A percentile compares a stretch with the other conserved stretches of the same genome.
Conservation (phyloP, 2,113 vertebrate species). For the Camelus dromedarius region DNA sequence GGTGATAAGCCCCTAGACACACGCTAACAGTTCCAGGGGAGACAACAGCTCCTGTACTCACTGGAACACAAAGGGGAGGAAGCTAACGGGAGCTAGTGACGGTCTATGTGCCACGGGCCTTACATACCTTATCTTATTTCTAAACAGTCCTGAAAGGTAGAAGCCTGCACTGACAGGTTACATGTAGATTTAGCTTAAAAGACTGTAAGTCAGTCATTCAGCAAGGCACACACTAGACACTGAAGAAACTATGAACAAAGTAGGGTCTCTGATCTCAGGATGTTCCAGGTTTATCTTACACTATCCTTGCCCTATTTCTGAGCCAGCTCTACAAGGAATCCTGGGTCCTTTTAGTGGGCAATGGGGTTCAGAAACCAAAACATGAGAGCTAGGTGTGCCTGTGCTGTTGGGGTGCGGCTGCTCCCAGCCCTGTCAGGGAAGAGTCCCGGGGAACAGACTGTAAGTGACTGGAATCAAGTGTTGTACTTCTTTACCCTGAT, state of each 20-base stretch:
- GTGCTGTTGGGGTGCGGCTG: accelerated
- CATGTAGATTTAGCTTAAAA: neutral
- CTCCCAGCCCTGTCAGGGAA: neutral
- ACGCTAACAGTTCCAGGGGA: neutral
- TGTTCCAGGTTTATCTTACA: neutral
- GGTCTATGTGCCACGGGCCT: neutral
- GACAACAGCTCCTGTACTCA: neutral
- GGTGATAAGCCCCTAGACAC: neutral
- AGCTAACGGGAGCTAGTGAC: accelerated
- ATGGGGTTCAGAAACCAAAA: neutral
- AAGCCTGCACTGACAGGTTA: neutral
- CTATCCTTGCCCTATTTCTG: neutral
- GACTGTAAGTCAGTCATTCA: neutral
- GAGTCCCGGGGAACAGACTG: neutral
- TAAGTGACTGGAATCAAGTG: neutral
- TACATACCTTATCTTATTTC: neutral
- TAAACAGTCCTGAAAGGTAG: neutral
- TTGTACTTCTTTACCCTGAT: neutral
- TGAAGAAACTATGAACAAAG: neutral
- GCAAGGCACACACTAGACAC: neutral
- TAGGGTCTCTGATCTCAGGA: neutral
- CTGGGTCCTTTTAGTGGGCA: neutral
- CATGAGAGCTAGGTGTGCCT: neutral
- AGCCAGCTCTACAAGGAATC: neutral
- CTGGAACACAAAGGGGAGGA: neutral